Conservation (phyloP, 2,888 invertebrate genomes). For the Lumbricus terrestris region DNA sequence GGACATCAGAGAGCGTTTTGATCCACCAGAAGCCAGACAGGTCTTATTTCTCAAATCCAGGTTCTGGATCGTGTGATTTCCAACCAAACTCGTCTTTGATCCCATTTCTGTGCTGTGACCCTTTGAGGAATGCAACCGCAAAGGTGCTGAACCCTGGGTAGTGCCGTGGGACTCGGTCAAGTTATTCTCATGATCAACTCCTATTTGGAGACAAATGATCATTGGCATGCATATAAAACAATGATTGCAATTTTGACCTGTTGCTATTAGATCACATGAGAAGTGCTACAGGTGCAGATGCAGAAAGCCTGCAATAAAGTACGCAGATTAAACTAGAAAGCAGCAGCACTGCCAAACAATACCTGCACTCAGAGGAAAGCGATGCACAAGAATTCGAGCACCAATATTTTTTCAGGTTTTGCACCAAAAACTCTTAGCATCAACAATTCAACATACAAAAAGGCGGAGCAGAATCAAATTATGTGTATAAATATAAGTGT, state of each 20-base stretch:
- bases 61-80: not conserved
- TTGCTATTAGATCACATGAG: not conserved
- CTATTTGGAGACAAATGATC: not conserved
- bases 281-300: no score
- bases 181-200: not conserved
- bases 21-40: not conserved
- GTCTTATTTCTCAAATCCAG: not conserved
- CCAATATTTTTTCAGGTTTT: no score
- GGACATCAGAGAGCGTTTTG: not conserved
- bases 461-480: no score
- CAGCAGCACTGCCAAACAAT: no score
- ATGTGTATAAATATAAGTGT: no score
- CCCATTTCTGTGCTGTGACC: conserved; percentile 1
- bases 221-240: not conserved
- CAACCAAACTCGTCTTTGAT: not conserved
- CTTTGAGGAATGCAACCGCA: not conserved
- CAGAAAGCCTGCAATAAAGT: no score
- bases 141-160: not conserved
- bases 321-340: no score
- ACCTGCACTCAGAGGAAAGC: no score
- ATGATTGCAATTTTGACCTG: not conserved
- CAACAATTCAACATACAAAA: no score
- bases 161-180: not conserved
- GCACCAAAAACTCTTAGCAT: no score
- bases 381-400: no score